These are phyloP conservation scores for Falco rusticolus DNA, from an alignment of 2,797 vertebrate species.

Conservation along the genomic window DNA sequence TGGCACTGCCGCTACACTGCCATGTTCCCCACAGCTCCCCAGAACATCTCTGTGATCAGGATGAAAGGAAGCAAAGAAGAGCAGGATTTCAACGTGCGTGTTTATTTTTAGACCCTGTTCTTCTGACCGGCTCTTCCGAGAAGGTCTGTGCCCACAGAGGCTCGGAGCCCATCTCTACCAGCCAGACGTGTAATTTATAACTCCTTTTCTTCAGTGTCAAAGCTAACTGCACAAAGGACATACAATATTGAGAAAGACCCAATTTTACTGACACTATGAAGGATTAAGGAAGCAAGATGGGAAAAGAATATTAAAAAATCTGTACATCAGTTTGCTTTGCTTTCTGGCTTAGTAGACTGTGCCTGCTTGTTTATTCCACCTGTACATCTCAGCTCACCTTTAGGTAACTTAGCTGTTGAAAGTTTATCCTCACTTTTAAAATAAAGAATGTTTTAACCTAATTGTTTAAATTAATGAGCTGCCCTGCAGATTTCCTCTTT, in stretches of 20 bases:
- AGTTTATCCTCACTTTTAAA: neutral
- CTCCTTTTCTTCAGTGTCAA: neutral
- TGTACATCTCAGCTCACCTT: neutral
- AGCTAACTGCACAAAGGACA: neutral
- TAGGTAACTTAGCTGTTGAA: neutral
- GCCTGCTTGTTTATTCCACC: neutral
- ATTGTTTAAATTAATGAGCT: neutral
- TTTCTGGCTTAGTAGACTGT: neutral
- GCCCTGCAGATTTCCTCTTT: neutral
- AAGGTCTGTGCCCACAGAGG: neutral
- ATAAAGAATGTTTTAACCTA: neutral
- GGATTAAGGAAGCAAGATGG: neutral
- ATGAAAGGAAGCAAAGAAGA: neutral
- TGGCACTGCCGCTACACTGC: neutral
- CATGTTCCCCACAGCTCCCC: neutral
- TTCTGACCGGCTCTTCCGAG: neutral
- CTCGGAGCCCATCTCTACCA: neutral
- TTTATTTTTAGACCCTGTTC: neutral
- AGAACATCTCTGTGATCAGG: neutral
- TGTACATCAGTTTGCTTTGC: neutral
- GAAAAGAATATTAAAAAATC: neutral
- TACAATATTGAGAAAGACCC: neutral
- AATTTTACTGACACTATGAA: neutral
- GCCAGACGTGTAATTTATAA: neutral
- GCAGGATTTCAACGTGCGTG: neutral